Conservation (phyloP, 2,797 vertebrate genomes). For the Parambassis ranga region DNA sequence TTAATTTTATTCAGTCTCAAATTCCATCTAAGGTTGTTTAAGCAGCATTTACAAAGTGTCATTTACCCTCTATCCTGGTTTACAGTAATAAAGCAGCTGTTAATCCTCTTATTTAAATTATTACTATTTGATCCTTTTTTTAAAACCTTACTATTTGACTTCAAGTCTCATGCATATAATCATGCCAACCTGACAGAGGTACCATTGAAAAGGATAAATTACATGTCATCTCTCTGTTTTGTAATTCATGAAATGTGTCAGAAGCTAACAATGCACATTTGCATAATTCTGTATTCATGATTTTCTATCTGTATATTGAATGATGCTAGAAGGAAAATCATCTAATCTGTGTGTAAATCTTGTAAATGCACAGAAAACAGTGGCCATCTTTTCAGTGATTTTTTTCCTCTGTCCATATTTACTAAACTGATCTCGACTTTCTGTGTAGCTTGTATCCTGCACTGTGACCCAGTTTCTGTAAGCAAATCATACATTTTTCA, state of each 20-base stretch:
- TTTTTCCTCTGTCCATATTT: no score
- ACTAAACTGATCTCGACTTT: no score
- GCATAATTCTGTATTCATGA: constrained; percentile 30
- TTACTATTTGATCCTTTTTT: neutral
- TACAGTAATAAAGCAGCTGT: neutral
- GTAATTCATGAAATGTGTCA: constrained; percentile 44
- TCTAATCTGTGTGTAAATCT: neutral
- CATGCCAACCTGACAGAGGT: neutral
- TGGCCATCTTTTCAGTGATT: no score
- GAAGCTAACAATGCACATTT: constrained; percentile 17
- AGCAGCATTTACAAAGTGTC: neutral
- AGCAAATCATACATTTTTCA: constrained; percentile 34
- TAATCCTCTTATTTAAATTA: neutral
- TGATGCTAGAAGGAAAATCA: constrained; percentile 3
- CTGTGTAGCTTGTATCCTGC: neutral
- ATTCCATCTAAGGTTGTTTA: neutral
- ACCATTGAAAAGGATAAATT: neutral
- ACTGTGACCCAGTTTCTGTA: constrained; percentile 23
- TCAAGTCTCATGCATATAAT: neutral
- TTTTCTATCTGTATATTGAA: constrained; percentile 23
- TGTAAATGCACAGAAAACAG: no score
- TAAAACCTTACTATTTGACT: neutral
- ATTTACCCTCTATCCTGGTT: neutral
- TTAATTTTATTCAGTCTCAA: neutral
- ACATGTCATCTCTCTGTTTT: constrained; percentile 16